Evolutionary conservation across 1,140 invertebrate genomes (phyloP), one percentile per base, ranked within the genome.

Genomic region (Meloidogyne chitwoodi): DNA sequence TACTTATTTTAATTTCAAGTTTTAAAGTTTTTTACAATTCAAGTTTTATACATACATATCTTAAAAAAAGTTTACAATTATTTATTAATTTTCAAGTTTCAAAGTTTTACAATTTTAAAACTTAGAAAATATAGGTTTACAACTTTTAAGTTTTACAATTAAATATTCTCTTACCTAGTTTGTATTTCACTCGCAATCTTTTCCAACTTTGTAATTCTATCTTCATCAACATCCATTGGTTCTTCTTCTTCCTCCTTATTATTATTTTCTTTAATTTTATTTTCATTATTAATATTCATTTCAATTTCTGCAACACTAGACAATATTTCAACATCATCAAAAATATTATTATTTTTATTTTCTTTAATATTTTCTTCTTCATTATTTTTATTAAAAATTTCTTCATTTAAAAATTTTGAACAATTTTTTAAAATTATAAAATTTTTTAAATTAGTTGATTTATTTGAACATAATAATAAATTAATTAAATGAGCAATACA

Each of bases 401-500:
- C 76, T 22, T 74, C 65, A 63, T 78, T 77, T 38, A 29, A 41
- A 19, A 77, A 74, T 24, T 61, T 77, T 8, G 76, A 38, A 68
- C 76, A 77, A 31, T 74, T 64, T 65, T 75, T 75, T 64, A 68
- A 31, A 56, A 26, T 61, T 24, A 74, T 8, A 29, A 64, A 48
- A 31, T 65, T n/a, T n/a, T n/a, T 61, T 44, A 27, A 27, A 6
- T 16, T 24, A 12, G n/a, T n/a, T n/a, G 29, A 44, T 2, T 19
- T 62, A 19, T n/a, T 76, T 44, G 48, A 27, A 68, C 27, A 31
- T 38, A 78, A 64, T 68, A 78, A 34, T 48, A 78, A 63, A 78
- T 80, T 79, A 27, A 66, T 68, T 16, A 80, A 34, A 64, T 78
- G 77, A 11, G 77, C 64, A 22, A 78, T 63, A 79, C 77, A 78